Evolutionary conservation across 2,797 vertebrate species (phyloP).

Genomic region (Rhadinocentrus ornatus): DNA sequence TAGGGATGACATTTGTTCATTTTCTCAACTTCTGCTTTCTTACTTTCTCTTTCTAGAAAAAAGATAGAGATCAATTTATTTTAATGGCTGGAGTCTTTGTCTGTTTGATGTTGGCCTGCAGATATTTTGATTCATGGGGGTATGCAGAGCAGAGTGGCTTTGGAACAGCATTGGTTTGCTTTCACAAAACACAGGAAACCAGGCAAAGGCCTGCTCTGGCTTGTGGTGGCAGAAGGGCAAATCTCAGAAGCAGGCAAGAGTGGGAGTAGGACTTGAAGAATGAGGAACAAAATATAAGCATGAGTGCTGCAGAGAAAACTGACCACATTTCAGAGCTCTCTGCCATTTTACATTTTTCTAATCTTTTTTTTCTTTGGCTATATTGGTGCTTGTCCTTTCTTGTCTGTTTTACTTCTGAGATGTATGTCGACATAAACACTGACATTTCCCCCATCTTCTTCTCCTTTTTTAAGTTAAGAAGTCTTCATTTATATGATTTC

Average conservation of each 20-base stretch:
- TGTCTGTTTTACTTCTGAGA: constrained; percentile 12
- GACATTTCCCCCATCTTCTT: background rate
- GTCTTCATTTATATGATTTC: constrained; percentile 17
- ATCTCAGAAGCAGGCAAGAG: constrained; percentile 53
- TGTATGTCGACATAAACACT: background rate
- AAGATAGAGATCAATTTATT: constrained; percentile 57
- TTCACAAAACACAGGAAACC: constrained; percentile 75
- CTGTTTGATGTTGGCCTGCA: constrained; percentile 47
- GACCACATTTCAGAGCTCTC: constrained; percentile 32
- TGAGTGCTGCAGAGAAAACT: constrained; percentile 36
- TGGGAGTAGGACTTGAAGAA: constrained; percentile 63
- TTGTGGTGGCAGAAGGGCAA: constrained; percentile 67
- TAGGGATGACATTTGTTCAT: background rate
- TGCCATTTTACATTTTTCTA: constrained; percentile 29
- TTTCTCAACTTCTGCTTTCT: constrained; percentile 7
- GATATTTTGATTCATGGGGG: constrained; percentile 62
- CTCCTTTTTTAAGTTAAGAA: constrained; percentile 9
- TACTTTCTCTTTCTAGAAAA: constrained; percentile 34
- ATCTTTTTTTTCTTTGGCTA: constrained; percentile 13
- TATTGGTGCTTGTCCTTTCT: constrained; percentile 13
- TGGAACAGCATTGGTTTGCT: constrained; percentile 56
- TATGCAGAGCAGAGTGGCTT: constrained; percentile 48
- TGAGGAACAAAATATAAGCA: constrained; percentile 61
- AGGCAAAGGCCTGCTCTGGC: constrained; percentile 63
- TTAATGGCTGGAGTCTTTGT: constrained; percentile 48